Conservation (phyloP, 2,113 vertebrate species). For the Garra rufa region DNA sequence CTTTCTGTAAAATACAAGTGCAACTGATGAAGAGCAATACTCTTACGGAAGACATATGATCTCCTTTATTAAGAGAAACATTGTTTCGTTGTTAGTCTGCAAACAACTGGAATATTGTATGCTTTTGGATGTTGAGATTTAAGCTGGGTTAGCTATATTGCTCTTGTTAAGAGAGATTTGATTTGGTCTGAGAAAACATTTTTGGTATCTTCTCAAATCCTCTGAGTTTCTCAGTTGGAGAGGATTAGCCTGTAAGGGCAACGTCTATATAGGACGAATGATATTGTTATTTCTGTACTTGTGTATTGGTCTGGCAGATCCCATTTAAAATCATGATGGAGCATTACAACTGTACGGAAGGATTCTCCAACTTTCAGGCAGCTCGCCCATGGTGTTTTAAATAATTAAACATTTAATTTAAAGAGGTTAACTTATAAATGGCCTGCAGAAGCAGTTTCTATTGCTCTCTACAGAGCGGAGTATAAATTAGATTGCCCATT, state of each 20-base stretch:
- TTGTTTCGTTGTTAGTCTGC: not conserved
- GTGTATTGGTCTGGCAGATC: not conserved
- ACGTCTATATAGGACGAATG: not conserved
- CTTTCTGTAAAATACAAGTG: too few relatives aligned
- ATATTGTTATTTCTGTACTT: constrained; percentile 16
- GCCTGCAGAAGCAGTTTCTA: constrained; percentile 29
- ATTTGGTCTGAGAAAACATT: not conserved
- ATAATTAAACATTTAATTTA: constrained; percentile 52
- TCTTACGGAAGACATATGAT: not conserved
- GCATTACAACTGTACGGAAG: constrained; percentile 8
- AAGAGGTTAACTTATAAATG: constrained; percentile 49
- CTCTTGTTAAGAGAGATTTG: not conserved
- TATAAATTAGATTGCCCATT: constrained; percentile 41
- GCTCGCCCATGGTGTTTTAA: constrained; percentile 32
- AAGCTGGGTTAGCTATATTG: not conserved
- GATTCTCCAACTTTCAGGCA: constrained; percentile 28
- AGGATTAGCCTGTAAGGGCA: not conserved
- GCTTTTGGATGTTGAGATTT: not conserved
- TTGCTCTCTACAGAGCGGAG: not conserved
- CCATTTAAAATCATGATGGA: constrained; percentile 16
- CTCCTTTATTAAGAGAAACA: not conserved
- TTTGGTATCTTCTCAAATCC: not conserved
- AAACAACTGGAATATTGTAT: not conserved
- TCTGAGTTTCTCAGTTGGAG: not conserved
- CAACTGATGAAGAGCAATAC: not conserved